Conservation (phyloP, 2,797 vertebrate genomes). For the Micropoecilia bifurca region DNA sequence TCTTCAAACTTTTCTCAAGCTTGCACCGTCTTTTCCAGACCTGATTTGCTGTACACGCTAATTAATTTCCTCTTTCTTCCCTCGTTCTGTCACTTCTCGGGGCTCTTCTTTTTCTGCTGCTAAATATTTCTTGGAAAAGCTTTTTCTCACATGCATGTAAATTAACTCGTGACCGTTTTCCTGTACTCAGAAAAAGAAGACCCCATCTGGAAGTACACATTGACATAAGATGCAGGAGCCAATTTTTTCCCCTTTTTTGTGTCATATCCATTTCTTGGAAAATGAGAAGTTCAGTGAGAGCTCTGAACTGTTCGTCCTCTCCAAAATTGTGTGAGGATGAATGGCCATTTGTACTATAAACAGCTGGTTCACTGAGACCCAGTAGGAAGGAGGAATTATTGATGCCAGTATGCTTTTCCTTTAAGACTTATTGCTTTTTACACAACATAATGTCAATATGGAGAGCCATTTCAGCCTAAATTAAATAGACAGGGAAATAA, state of each 20-base stretch:
- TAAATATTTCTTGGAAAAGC: constrained; percentile 21
- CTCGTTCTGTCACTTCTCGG: neutral
- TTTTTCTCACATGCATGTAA: neutral
- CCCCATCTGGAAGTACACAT: constrained; percentile 13
- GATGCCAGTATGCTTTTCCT: neutral
- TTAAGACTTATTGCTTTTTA: neutral
- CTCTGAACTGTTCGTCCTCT: constrained; percentile 14
- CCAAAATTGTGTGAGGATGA: neutral
- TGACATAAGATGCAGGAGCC: constrained; percentile 1
- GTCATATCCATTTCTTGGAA: constrained; percentile 28
- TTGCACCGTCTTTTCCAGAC: neutral
- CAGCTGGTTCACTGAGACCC: constrained; percentile 1
- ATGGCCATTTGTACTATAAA: neutral
- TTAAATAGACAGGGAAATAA: no score
- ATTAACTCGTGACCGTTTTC: neutral
- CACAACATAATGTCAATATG: neutral
- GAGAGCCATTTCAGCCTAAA: no score
- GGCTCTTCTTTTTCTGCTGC: neutral
- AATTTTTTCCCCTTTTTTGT: neutral
- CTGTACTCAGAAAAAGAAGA: neutral
- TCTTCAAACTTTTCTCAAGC: neutral
- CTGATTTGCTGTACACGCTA: neutral
- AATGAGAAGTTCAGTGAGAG: constrained; percentile 39
- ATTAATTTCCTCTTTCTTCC: neutral
- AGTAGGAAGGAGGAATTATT: neutral